phyloP scores from a whole-genome alignment of 2,113 vertebrate genomes.

The Apteryx owenii region DNA sequence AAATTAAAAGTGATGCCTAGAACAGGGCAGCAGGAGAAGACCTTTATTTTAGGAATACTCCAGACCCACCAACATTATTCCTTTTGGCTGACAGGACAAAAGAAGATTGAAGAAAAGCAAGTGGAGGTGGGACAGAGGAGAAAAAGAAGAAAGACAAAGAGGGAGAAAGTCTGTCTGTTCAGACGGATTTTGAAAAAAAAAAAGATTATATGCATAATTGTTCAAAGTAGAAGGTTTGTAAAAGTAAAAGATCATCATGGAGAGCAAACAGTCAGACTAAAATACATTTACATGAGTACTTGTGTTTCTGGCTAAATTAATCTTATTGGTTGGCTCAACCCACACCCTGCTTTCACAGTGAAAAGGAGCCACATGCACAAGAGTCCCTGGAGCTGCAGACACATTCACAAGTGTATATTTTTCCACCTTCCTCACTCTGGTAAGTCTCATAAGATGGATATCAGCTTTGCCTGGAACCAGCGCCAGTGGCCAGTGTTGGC shows the following conservation, averaged over 20 bases:
- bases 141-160: background rate
- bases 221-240: background rate
- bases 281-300: too few relatives aligned
- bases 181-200: background rate
- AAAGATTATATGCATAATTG: background rate
- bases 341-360: background rate
- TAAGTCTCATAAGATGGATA: background rate
- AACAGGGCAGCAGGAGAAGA: background rate
- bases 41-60: background rate
- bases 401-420: accelerated
- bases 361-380: accelerated
- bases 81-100: background rate
- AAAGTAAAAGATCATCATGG: background rate
- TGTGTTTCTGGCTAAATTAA: background rate
- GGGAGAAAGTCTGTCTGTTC: background rate
- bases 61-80: background rate
- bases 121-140: accelerated
- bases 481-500: accelerated
- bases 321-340: background rate
- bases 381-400: background rate
- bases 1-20: background rate
- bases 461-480: background rate
- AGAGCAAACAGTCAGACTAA: background rate
- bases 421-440: background rate
- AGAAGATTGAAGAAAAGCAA: background rate